Evolutionary conservation across 2,113 vertebrate species (phyloP).

Genomic region (Mirza zaza): DNA sequence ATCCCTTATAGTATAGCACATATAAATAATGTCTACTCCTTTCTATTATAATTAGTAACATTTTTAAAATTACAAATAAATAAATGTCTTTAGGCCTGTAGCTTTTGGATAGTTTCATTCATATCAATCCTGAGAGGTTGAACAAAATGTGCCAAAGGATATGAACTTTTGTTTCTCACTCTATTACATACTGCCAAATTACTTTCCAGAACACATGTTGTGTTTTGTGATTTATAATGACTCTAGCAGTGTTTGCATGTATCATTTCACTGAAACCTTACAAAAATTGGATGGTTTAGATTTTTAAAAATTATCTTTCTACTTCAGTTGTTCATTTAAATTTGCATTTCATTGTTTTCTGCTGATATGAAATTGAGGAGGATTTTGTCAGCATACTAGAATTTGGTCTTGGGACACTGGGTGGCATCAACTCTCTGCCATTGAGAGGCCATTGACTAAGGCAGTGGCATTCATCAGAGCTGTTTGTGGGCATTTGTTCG

Average conservation of each 20-base stretch:
- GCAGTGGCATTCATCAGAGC: not conserved
- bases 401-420: not conserved
- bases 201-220: not conserved
- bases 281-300: not conserved
- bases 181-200: not conserved
- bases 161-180: not conserved
- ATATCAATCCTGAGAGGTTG: not conserved
- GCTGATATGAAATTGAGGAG: not conserved
- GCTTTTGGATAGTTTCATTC: not conserved
- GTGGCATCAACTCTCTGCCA: not conserved
- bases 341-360: slow-evolving; percentile 16
- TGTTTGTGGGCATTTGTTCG: not conserved
- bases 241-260: not conserved
- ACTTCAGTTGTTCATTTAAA: not conserved
- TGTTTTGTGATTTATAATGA: not conserved
- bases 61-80: not conserved
- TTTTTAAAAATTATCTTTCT: not conserved
- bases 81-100: not conserved
- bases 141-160: not conserved
- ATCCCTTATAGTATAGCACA: not conserved
- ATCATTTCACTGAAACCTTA: not conserved
- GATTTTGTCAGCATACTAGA: not conserved
- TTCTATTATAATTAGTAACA: not conserved
- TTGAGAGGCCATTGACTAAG: not conserved
- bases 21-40: not conserved